A percentile compares a stretch with the other conserved stretches of the same genome.
Evolutionary conservation across 2,888 invertebrate genomes (phyloP).

Genomic region (Phania funesta): DNA sequence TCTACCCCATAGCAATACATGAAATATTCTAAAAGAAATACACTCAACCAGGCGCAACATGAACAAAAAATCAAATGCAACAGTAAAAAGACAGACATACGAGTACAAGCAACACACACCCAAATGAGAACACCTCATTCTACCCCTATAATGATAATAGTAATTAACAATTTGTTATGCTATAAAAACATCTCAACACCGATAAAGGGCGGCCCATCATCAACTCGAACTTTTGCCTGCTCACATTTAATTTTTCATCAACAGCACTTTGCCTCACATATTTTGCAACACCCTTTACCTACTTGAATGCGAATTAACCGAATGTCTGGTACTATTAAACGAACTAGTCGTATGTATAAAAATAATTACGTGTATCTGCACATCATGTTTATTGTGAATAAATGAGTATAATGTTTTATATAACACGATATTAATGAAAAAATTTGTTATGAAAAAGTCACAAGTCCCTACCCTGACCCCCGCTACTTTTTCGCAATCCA

Average conservation of each 20-base stretch:
- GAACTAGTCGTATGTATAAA: background rate
- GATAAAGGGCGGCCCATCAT: background rate
- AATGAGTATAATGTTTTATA: slow-evolving; percentile 41
- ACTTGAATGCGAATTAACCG: background rate
- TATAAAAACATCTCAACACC: background rate
- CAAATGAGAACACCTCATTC: slow-evolving; percentile 2
- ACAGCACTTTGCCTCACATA: background rate
- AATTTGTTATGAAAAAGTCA: slow-evolving; percentile 37
- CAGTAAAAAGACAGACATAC: background rate
- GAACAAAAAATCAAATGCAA: background rate
- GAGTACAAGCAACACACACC: background rate
- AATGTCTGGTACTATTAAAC: background rate
- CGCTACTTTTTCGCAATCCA: too few relatives aligned
- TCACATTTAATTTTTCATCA: background rate
- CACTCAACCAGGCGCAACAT: background rate
- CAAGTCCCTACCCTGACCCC: background rate
- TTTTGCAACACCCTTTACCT: background rate
- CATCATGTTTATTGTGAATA: slow-evolving; percentile 30
- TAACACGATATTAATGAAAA: slow-evolving; percentile 61
- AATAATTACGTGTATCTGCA: slow-evolving; percentile 9
- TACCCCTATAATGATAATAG: slow-evolving; percentile 50
- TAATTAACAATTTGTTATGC: slow-evolving; percentile 59
- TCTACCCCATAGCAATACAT: background rate
- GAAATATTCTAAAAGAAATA: background rate
- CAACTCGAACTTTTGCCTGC: background rate